phyloP scores from a whole-genome alignment of 2,888 invertebrate species.

The Trachelus iudaicus region DNA sequence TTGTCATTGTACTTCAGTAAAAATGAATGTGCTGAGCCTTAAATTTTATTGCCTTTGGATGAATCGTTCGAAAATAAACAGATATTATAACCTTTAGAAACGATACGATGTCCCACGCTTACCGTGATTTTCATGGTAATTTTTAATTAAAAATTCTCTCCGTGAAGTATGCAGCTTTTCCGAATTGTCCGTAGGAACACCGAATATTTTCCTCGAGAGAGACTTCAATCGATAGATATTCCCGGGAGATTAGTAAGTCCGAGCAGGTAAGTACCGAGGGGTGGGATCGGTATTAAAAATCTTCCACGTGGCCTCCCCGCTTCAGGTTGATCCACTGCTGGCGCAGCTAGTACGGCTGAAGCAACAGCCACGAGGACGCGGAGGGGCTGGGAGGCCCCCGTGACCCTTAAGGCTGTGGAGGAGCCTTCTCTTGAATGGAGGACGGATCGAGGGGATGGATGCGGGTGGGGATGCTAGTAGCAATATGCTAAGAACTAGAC shows the following conservation, averaged over 20 bases:
- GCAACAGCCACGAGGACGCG: neutral
- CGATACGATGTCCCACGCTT: too few species aligned
- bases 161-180: neutral
- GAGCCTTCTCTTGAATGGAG: neutral
- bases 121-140: too few species aligned
- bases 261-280: neutral
- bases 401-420: neutral
- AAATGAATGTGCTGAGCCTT: too few species aligned
- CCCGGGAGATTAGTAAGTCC: constrained; percentile 1
- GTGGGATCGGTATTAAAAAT: constrained; percentile 13
- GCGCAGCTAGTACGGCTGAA: neutral
- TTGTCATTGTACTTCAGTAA: too few species aligned
- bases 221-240: constrained; percentile 1
- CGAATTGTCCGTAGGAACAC: neutral
- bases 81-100: too few species aligned
- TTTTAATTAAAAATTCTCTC: too few species aligned
- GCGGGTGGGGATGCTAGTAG: constrained; percentile 2
- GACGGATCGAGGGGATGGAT: neutral
- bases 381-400: neutral
- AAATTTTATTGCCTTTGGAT: too few species aligned
- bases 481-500: constrained; percentile 33
- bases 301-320: neutral
- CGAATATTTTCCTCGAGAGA: neutral
- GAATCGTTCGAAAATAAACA: too few species aligned
- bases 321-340: neutral